Percentiles rank a stretch among this genome's conserved stretches.
These are phyloP conservation scores for Mylabris sibirica DNA, from an alignment of 2,888 invertebrate genomes.

Conservation along the genomic window DNA sequence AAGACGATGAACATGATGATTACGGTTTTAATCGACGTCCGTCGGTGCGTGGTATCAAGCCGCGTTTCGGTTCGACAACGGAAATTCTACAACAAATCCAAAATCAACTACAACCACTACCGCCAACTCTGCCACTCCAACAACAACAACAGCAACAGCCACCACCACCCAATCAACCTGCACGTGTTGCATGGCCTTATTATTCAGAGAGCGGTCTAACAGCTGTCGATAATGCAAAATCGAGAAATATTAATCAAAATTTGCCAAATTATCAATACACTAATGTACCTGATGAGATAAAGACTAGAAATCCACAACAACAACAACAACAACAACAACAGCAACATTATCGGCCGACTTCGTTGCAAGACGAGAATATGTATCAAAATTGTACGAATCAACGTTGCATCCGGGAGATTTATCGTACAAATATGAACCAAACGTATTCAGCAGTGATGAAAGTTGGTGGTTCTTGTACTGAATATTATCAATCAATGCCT, in stretches of 20 bases:
- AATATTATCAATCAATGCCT: conserved; percentile 55
- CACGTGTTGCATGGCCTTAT: conserved; percentile 71
- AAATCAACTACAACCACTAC: conserved; percentile 69
- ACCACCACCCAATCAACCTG: conserved; percentile 58
- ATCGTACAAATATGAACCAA: conserved; percentile 51
- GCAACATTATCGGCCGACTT: conserved; percentile 53
- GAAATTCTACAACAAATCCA: conserved; percentile 85
- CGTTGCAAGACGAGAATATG: conserved; percentile 57
- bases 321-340: conserved; percentile 43
- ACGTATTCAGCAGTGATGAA: conserved; percentile 52
- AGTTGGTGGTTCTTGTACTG: conserved; percentile 53
- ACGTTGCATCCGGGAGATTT: conserved; percentile 41
- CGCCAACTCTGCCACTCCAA: conserved; percentile 63
- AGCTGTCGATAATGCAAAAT: conserved; percentile 50
- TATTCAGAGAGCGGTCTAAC: conserved; percentile 68
- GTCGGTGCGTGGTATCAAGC: conserved; percentile 87
- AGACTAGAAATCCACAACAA: conserved; percentile 43
- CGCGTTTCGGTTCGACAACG: conserved; percentile 81
- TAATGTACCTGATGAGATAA: conserved; percentile 48
- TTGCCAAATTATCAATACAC: conserved; percentile 48
- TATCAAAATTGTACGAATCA: conserved; percentile 66
- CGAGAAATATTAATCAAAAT: conserved; percentile 50
- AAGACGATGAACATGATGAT: conserved; percentile 85
- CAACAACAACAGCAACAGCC: conserved; percentile 64
- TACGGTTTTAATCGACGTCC: conserved; percentile 91